Conservation (phyloP, 2,797 vertebrate genomes). For the Macrochelys suwanniensis region DNA sequence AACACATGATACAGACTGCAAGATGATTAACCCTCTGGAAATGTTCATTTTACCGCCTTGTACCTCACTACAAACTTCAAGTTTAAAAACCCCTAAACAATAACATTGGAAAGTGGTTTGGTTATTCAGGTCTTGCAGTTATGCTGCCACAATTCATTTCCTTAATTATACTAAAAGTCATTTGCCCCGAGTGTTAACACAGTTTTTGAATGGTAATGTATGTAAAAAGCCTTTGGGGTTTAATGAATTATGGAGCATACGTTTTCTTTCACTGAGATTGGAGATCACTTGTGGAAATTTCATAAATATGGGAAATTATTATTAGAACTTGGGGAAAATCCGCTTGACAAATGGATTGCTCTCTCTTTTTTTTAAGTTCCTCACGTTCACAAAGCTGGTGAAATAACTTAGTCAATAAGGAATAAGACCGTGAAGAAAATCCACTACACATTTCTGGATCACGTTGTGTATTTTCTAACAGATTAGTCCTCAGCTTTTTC, state of each 20-base stretch:
- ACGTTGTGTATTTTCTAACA: neutral
- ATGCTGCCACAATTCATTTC: slow-evolving; percentile 47
- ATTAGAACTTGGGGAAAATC: neutral
- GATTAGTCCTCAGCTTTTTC: neutral
- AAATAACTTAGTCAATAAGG: neutral
- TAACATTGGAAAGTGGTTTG: neutral
- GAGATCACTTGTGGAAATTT: slow-evolving; percentile 48
- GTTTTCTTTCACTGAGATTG: slow-evolving; percentile 44
- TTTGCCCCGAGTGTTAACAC: slow-evolving; percentile 30
- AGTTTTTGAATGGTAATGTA: neutral
- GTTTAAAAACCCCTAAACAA: neutral
- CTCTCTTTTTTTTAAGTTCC: neutral
- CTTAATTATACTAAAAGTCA: slow-evolving; percentile 49
- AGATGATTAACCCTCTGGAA: neutral
- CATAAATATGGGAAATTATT: slow-evolving; percentile 42
- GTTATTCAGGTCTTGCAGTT: slow-evolving; percentile 30
- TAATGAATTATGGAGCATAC: slow-evolving; percentile 53
- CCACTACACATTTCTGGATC: neutral
- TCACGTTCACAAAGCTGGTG: neutral
- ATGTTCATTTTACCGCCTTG: neutral
- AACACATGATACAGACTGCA: fast-evolving
- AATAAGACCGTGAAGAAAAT: neutral
- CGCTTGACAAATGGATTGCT: neutral
- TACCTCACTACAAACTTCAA: neutral
- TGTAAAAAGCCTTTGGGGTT: slow-evolving; percentile 41